phyloP scores from a whole-genome alignment of 2,888 invertebrate genomes.

The Caenorhabditis sulstoni region DNA sequence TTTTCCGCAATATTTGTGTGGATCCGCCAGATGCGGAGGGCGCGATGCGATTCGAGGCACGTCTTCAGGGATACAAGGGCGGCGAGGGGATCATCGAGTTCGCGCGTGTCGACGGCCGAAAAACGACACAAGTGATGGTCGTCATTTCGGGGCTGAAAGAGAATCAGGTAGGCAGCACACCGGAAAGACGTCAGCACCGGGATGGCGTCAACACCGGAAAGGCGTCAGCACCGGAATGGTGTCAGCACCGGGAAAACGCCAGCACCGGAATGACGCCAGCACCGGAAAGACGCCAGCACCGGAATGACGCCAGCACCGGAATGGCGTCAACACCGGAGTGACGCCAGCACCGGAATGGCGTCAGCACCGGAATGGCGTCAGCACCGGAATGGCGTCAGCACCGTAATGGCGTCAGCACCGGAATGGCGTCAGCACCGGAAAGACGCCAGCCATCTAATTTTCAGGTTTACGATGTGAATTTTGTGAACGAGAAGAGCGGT shows the following conservation, averaged over 20 bases:
- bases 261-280: too few relatives aligned
- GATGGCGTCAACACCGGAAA: background rate
- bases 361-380: background rate
- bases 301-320: background rate
- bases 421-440: background rate
- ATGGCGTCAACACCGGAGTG: background rate
- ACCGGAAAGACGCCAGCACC: background rate
- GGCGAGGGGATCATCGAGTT: slow-evolving; percentile 59
- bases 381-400: background rate
- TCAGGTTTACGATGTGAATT: slow-evolving; percentile 28
- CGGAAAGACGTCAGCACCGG: background rate
- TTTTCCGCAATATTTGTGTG: slow-evolving; percentile 56
- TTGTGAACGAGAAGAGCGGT: slow-evolving; percentile 9
- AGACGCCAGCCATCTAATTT: background rate
- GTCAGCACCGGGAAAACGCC: background rate
- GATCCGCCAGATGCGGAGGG: slow-evolving; percentile 57
- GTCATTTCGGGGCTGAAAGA: slow-evolving; percentile 54
- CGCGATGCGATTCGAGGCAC: slow-evolving; percentile 51
- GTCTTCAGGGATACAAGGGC: slow-evolving; percentile 54
- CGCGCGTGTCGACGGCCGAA: too few relatives aligned
- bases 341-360: background rate
- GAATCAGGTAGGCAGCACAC: slow-evolving; percentile 19
- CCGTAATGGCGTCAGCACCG: background rate
- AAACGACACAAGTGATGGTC: slow-evolving; percentile 48
- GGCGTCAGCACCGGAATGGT: background rate